Evolutionary conservation across 1,140 invertebrate species (phyloP), one percentile per base, ranked within the genome.

Genomic region (Caenorhabditis brenneri): DNA sequence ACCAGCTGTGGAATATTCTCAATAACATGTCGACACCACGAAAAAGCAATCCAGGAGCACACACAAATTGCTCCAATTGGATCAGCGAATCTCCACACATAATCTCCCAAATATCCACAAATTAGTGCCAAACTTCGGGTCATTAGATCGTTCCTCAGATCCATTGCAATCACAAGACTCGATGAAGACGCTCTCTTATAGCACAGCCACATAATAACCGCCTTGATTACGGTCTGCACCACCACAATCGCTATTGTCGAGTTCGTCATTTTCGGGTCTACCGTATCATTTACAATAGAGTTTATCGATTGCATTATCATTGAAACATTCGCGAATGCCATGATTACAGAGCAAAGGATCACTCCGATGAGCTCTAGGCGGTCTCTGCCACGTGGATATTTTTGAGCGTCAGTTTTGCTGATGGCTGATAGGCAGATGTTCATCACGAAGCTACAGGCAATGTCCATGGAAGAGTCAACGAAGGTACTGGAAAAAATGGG

Each of bases 321-420:
- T 36, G 74, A 78, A 24, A 87, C 79, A 81, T 87, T 87, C 3
- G 86, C 86, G n/a, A 87, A 79, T 36, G 87, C 86, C 86, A 87
- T 87, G 16, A 87, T 87, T 6, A 87, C 79, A 15, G 85, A 87
- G 51, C 79, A 81, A 19, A 87, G 48, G 36, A 87, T 87, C 15
- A 87, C 82, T 49, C 85, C 85, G 16, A 87, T 42, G 1, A 83
- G 78, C 33, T 87, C 86, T 1, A 87, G 60, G n/a, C 86, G 65
- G 46, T 48, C 60, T 27, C 86, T 80, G 31, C 86, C 86, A 27
- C 86, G 86, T 42, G 86, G 86, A 46, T 87, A 87, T 51, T 87
- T 79, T 49, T 53, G 86, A 15, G 49, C 39, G 48, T 87, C 81
- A 0, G 85, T 81, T 27, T 85, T 85, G 39, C 48, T 78, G 27